A percentile compares a stretch with the other conserved stretches of the same genome.
Conservation (phyloP, 92 coral and sea anemone species). For the Siderastrea radians region DNA sequence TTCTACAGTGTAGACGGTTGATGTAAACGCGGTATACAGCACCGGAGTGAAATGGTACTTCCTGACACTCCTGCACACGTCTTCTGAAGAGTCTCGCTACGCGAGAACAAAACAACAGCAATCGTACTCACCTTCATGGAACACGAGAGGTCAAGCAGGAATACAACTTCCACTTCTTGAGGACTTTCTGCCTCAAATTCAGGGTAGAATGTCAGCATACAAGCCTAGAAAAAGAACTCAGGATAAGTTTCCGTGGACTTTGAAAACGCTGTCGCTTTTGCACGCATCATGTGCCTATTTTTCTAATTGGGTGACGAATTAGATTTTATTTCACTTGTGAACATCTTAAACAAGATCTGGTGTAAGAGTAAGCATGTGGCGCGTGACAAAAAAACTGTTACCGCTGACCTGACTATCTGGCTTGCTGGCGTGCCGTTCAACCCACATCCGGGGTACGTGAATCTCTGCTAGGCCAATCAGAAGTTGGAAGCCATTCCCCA, state of each 20-base stretch:
- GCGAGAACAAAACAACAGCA: not conserved
- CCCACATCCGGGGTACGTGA: conserved; percentile 99
- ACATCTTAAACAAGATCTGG: too few species aligned
- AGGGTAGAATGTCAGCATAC: conserved; percentile 96
- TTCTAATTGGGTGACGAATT: too few species aligned
- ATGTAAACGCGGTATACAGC: too few species aligned
- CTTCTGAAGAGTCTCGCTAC: not conserved
- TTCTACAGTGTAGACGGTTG: too few species aligned
- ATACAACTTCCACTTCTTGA: conserved; percentile 80
- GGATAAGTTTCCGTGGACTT: too few species aligned
- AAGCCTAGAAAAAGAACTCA: conserved; percentile 66
- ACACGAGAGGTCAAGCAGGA: conserved; percentile 88
- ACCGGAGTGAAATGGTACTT: too few species aligned
- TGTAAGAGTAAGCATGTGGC: too few species aligned
- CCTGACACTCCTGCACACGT: too few species aligned
- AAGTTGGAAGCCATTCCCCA: conserved; percentile 90
- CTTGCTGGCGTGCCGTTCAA: conserved; percentile 77
- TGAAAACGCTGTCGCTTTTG: too few species aligned
- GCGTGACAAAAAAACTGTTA: not conserved
- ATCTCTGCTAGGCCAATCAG: conserved; percentile 93
- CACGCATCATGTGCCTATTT: too few species aligned
- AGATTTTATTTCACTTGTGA: too few species aligned
- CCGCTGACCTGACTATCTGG: conserved; percentile 86
- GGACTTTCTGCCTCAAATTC: conserved; percentile 91
- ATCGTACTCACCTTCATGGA: conserved; percentile 87